These are phyloP conservation scores for Fregata magnificens DNA, from an alignment of 2,113 vertebrate genomes.

Conservation along the genomic window DNA sequence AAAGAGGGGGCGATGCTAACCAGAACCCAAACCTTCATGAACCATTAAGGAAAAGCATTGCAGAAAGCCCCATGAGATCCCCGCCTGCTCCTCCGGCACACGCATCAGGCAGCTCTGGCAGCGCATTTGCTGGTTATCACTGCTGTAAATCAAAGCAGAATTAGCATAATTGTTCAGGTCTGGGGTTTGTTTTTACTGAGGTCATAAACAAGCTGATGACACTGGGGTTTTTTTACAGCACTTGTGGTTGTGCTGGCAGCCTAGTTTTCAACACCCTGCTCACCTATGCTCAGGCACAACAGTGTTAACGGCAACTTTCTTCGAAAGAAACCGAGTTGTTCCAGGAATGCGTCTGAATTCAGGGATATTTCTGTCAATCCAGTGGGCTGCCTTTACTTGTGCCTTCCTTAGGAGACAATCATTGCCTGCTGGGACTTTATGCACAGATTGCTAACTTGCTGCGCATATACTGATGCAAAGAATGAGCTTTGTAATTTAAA, in stretches of 20 bases:
- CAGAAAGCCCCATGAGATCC: background rate
- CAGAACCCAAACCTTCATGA: background rate
- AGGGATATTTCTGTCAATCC: conserved; percentile 9
- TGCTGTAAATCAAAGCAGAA: conserved; percentile 15
- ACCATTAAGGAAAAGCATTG: background rate
- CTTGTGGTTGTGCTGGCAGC: background rate
- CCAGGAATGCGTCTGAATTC: background rate
- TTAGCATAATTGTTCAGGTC: background rate
- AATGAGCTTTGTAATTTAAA: conserved; percentile 60
- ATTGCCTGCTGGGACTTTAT: conserved; percentile 63
- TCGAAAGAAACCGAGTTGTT: conserved; percentile 5
- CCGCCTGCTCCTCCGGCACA: background rate
- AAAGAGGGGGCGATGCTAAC: background rate
- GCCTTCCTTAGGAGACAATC: conserved; percentile 53
- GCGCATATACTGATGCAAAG: conserved; percentile 19
- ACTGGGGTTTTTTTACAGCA: background rate
- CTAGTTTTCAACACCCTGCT: conserved; percentile 1
- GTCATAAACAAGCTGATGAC: conserved; percentile 21
- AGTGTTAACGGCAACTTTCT: background rate
- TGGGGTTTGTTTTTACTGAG: background rate
- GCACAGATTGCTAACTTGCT: conserved; percentile 59
- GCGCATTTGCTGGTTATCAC: background rate
- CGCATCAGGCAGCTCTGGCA: background rate
- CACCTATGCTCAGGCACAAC: background rate
- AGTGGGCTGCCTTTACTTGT: conserved; percentile 6